phyloP scores from a whole-genome alignment of 2,113 vertebrate genomes.

The Trogon melanurus region DNA sequence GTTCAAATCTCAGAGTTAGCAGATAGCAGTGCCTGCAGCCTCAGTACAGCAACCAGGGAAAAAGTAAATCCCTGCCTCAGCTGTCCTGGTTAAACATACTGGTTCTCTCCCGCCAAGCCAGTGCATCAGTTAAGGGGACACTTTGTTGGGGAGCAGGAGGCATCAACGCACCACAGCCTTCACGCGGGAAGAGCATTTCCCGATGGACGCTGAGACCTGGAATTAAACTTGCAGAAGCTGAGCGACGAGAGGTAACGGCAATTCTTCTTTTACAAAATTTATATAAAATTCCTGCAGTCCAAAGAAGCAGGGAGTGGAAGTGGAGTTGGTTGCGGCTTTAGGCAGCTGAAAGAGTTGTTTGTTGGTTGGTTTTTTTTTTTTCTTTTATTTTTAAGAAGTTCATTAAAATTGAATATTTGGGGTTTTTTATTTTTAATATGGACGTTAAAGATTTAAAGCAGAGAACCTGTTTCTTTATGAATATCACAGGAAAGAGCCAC shows the following conservation, averaged over 20 bases:
- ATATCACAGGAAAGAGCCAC: not conserved
- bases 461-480: not conserved
- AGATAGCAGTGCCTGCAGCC: not conserved
- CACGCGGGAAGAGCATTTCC: not conserved
- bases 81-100: not conserved
- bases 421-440: not conserved
- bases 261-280: not conserved
- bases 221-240: not conserved
- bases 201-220: fast-evolving
- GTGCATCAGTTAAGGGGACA: not conserved
- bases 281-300: not conserved
- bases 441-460: not conserved
- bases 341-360: not conserved
- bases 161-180: not conserved
- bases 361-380: not conserved
- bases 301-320: not conserved
- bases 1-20: not conserved
- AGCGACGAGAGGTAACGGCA: not conserved
- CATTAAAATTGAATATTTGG: not conserved
- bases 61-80: not conserved
- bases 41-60: not conserved
- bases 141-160: not conserved
- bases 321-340: not conserved
- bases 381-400: not conserved
- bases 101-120: not conserved